phyloP scores from a whole-genome alignment of 1,140 invertebrate species.

The Halesus radiatus region DNA sequence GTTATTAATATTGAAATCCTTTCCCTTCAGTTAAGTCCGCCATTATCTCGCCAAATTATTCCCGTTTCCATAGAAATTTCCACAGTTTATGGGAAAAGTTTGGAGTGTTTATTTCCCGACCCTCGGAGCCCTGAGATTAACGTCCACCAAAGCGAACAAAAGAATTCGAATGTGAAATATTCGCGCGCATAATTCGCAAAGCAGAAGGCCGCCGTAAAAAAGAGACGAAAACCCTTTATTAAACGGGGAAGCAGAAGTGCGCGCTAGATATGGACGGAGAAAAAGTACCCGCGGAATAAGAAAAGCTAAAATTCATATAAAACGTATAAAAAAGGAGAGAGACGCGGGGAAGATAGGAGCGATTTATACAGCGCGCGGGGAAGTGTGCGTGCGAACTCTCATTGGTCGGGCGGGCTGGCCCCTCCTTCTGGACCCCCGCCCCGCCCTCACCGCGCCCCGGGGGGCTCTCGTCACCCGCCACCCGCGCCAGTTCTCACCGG shows the following conservation, averaged over 20 bases:
- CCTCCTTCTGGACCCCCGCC: conserved; percentile 46
- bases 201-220: conserved; percentile 46
- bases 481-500: conserved; percentile 31
- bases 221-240: conserved; percentile 54
- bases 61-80: not conserved
- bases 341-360: conserved; percentile 40
- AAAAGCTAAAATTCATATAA: conserved; percentile 56
- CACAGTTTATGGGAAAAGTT: not conserved
- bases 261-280: conserved; percentile 50
- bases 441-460: conserved; percentile 36
- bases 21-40: not conserved
- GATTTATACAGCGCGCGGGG: conserved; percentile 48
- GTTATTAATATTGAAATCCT: not conserved
- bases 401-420: conserved; percentile 49
- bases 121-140: conserved; percentile 15
- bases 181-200: conserved; percentile 43
- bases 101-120: not conserved
- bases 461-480: conserved; percentile 33
- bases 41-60: not conserved
- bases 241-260: conserved; percentile 48
- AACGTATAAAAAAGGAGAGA: conserved; percentile 51
- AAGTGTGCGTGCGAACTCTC: conserved; percentile 26
- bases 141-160: conserved; percentile 35
- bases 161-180: conserved; percentile 40
- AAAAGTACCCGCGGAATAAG: conserved; percentile 50